phyloP scores from a whole-genome alignment of 2,113 vertebrate species.

The Gobius niger region DNA sequence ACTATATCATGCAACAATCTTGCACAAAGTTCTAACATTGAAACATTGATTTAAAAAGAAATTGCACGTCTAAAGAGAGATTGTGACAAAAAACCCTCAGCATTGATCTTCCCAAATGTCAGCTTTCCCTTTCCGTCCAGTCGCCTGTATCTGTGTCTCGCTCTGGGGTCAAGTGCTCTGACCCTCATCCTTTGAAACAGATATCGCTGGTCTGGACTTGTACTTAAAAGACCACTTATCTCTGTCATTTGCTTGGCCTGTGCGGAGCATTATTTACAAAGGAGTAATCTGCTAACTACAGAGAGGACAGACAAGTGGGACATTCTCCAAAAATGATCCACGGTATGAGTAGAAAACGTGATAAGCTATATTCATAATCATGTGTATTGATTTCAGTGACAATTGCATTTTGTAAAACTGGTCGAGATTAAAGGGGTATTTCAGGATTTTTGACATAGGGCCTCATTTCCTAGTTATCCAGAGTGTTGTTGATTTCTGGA shows the following conservation, averaged over 20 bases:
- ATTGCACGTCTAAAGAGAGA: not conserved
- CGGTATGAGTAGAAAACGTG: too few relatives aligned
- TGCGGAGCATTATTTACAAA: not conserved
- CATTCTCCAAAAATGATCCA: too few relatives aligned
- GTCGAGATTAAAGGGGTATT: too few relatives aligned
- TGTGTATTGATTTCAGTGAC: too few relatives aligned
- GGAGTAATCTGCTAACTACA: not conserved
- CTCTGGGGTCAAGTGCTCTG: constrained; percentile 25
- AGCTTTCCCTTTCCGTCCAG: not conserved
- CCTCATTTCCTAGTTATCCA: too few relatives aligned
- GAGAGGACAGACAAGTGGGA: not conserved
- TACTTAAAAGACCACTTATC: not conserved
- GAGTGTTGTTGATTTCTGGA: too few relatives aligned
- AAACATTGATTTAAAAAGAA: not conserved
- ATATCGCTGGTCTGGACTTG: constrained; percentile 6
- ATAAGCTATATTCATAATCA: too few relatives aligned
- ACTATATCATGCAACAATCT: not conserved
- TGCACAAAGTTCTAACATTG: not conserved
- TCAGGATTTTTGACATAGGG: too few relatives aligned
- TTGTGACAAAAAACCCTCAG: not conserved
- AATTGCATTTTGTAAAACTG: too few relatives aligned
- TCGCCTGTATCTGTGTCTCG: constrained; percentile 15
- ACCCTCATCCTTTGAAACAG: constrained; percentile 31
- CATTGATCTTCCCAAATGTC: constrained; percentile 8
- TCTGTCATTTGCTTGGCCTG: not conserved